phyloP scores from a whole-genome alignment of 2,888 invertebrate genomes.

The Crematogaster levior region DNA sequence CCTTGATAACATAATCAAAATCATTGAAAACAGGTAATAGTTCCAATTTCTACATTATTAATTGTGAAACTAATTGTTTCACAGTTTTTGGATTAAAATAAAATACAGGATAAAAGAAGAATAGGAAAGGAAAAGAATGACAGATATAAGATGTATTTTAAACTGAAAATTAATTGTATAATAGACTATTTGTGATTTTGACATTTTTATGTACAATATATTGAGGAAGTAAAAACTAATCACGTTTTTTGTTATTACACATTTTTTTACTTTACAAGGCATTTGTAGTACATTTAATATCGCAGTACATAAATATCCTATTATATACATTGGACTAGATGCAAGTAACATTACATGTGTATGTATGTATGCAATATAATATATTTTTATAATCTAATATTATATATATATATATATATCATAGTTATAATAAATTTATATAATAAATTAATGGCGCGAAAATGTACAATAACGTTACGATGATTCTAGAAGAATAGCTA shows the following conservation, averaged over 20 bases:
- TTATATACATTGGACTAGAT: constrained; percentile 78
- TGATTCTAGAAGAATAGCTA: neutral
- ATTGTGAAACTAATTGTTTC: too few species aligned
- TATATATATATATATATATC: too few species aligned
- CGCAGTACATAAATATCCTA: constrained; percentile 26
- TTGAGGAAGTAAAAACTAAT: neutral
- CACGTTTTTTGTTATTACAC: neutral
- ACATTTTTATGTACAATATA: neutral
- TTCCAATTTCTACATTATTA: neutral
- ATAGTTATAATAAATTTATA: too few species aligned
- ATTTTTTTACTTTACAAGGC: neutral
- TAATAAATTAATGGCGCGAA: constrained; percentile 56
- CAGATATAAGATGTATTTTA: neutral
- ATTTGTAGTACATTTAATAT: neutral
- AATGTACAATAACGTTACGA: constrained; percentile 38
- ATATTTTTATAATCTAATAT: too few species aligned
- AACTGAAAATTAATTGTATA: neutral
- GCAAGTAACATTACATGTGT: constrained; percentile 49
- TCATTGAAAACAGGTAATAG: too few species aligned
- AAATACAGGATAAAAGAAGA: neutral
- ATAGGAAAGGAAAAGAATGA: neutral
- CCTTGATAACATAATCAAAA: too few species aligned
- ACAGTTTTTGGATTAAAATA: neutral
- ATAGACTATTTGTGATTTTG: neutral
- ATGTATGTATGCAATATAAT: constrained; percentile 8